phyloP scores from a whole-genome alignment of 2,797 vertebrate species.

The Fringilla coelebs region DNA sequence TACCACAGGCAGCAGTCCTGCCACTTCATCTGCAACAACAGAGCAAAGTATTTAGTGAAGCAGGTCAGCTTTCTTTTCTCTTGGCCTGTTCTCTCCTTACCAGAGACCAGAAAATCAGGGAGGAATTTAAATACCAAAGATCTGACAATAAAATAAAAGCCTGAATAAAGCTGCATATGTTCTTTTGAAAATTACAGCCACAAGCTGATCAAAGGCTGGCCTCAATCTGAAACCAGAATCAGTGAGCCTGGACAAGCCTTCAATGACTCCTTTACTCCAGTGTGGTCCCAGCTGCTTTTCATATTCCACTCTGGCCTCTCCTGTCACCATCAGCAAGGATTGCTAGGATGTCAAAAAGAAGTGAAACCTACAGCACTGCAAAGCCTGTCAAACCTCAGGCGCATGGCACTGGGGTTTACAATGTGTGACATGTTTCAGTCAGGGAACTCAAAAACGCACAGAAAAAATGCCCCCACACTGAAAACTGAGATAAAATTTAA shows the following conservation, averaged over 20 bases:
- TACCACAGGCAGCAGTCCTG: neutral
- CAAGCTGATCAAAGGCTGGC: neutral
- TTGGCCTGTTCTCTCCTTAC: neutral
- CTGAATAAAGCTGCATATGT: neutral
- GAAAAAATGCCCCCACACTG: neutral
- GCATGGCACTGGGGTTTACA: accelerated
- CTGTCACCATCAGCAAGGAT: neutral
- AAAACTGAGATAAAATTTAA: neutral
- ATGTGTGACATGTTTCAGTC: neutral
- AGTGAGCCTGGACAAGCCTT: neutral
- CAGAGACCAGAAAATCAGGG: neutral
- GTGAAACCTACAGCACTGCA: neutral
- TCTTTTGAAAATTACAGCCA: neutral
- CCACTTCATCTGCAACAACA: neutral
- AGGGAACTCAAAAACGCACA: accelerated
- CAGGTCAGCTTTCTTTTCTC: neutral
- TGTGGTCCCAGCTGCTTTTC: neutral
- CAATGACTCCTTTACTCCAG: neutral
- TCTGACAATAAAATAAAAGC: neutral
- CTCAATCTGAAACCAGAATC: neutral
- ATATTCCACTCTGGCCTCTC: neutral
- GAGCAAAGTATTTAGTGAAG: neutral
- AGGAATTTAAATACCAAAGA: neutral
- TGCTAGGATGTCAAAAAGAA: neutral
- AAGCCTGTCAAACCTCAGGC: neutral